These are phyloP conservation scores for Nycteola revayana DNA, from an alignment of 2,888 invertebrate species.

Conservation along the genomic window DNA sequence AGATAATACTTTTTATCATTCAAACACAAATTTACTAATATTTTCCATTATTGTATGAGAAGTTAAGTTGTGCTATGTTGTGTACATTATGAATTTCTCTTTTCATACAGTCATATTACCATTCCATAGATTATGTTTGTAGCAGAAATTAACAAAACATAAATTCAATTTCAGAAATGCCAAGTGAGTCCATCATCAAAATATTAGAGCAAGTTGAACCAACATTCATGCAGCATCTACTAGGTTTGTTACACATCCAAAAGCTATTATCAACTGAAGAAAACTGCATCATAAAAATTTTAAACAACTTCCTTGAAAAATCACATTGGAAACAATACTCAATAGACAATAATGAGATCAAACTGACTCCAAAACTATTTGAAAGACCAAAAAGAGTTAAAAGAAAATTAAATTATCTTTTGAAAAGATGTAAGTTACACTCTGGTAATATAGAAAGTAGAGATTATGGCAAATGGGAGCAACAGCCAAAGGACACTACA, in stretches of 20 bases:
- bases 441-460: slow-evolving; percentile 11
- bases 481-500: slow-evolving; percentile 7
- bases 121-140: no score
- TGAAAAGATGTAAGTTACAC: slow-evolving; percentile 34
- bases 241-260: slow-evolving; percentile 49
- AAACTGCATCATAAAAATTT: slow-evolving; percentile 45
- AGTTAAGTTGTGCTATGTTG: no score
- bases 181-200: slow-evolving; percentile 48
- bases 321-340: slow-evolving; percentile 44
- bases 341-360: slow-evolving; percentile 28
- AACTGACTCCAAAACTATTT: slow-evolving; percentile 31
- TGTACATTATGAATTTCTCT: no score
- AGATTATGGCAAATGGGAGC: slow-evolving; percentile 42
- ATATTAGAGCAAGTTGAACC: slow-evolving; percentile 63
- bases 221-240: slow-evolving; percentile 53
- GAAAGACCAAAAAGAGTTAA: slow-evolving; percentile 37
- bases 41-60: no score
- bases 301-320: slow-evolving; percentile 48
- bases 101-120: no score
- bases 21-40: no score
- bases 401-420: slow-evolving; percentile 38
- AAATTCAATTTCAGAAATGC: slow-evolving; percentile 52
- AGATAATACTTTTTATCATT: no score
- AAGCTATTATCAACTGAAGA: slow-evolving; percentile 43
- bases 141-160: not conserved